Conservation (phyloP, 2,888 invertebrate genomes). For the Chaitophorus viminalis region DNA sequence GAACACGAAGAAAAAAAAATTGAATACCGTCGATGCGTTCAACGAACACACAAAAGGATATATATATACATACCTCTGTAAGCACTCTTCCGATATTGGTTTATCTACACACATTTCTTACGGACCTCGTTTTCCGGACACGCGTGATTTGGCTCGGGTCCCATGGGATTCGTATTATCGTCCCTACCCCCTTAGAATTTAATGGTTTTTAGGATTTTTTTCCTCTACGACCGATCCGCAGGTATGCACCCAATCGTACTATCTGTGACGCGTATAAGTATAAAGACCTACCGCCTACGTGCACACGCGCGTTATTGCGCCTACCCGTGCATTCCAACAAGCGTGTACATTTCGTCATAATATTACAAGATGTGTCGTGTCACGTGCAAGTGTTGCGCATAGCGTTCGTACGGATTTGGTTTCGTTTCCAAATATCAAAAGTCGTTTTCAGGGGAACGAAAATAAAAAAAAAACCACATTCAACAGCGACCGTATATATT, state of each 20-base stretch:
- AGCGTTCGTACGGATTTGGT: neutral
- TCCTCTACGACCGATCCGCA: constrained; percentile 4
- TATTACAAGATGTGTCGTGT: too few species aligned
- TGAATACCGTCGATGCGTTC: constrained; percentile 18
- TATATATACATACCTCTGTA: neutral
- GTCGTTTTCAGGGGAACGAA: neutral
- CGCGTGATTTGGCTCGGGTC: constrained; percentile 46
- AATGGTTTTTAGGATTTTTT: neutral
- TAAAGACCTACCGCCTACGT: neutral
- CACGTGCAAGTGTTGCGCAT: neutral
- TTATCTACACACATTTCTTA: constrained; percentile 30
- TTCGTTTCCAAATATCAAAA: neutral
- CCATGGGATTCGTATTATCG: constrained; percentile 34
- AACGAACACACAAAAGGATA: constrained; percentile 32
- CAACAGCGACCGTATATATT: too few species aligned
- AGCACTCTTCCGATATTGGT: neutral
- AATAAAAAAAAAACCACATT: too few species aligned
- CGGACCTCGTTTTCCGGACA: constrained; percentile 36
- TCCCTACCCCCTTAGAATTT: constrained; percentile 12
- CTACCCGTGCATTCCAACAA: neutral
- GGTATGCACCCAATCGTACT: neutral
- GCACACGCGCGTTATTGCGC: neutral
- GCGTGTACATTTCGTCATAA: neutral
- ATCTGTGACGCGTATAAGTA: neutral
- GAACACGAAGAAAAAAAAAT: constrained; percentile 1